A percentile compares a stretch with the other conserved stretches of the same genome.
Conservation (phyloP, 1,140 invertebrate species). For the Aporrectodea caliginosa region DNA sequence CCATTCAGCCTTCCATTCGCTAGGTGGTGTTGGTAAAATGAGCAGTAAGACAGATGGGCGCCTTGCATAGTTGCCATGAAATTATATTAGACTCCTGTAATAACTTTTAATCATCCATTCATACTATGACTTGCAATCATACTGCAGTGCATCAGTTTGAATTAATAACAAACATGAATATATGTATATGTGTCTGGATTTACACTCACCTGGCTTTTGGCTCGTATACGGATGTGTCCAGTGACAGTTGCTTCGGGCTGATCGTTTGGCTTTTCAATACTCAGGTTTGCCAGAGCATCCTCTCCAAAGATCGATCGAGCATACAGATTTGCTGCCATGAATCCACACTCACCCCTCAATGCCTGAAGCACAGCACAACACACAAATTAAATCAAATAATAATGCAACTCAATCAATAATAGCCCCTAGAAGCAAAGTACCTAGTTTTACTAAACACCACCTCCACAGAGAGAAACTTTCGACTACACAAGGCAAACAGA, state of each 20-base stretch:
- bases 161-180: neutral
- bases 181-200: too few relatives aligned
- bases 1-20: too few relatives aligned
- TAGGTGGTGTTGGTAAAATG: neutral
- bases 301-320: conserved; percentile 98
- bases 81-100: neutral
- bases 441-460: too few relatives aligned
- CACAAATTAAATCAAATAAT: too few relatives aligned
- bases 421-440: too few relatives aligned
- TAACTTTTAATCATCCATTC: neutral
- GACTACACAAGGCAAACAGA: too few relatives aligned
- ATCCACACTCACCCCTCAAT: conserved; percentile 90
- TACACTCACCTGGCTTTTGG: conserved; percentile 89
- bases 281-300: conserved; percentile 95
- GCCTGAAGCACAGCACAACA: conserved; percentile 65
- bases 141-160: neutral
- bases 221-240: conserved; percentile 93
- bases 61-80: neutral
- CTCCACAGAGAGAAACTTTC: too few relatives aligned
- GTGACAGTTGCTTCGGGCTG: conserved; percentile 82
- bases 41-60: neutral
- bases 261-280: conserved; percentile 90
- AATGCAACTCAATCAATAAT: too few relatives aligned
- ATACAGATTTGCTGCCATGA: conserved; percentile 99
- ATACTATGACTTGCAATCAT: too few relatives aligned